A percentile compares a stretch with the other conserved stretches of the same genome.
These are phyloP conservation scores for Olivierus martensii DNA, from an alignment of 1,140 invertebrate genomes.

Conservation along the genomic window DNA sequence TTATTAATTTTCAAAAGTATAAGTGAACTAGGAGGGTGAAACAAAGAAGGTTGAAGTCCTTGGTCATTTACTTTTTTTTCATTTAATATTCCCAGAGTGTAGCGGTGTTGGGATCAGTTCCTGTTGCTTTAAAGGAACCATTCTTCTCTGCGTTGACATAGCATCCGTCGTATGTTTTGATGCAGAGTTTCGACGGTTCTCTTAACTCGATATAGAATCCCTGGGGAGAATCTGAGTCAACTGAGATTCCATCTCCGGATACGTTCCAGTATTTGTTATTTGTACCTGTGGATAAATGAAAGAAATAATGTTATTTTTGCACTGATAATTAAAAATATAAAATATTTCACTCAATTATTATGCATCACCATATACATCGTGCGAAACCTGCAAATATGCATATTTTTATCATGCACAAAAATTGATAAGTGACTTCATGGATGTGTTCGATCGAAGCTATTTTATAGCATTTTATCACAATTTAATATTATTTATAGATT, in stretches of 20 bases:
- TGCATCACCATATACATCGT: no score
- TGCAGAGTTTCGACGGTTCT: constrained; percentile 78
- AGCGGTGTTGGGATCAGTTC: constrained; percentile 57
- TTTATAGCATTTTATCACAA: no score
- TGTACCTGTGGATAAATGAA: constrained; percentile 8
- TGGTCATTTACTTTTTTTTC: background rate
- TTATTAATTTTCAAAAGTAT: no score
- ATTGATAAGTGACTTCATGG: no score
- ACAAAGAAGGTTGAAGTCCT: no score
- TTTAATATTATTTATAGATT: no score
- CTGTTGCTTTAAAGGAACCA: constrained; percentile 72
- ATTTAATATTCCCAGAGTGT: constrained; percentile 89
- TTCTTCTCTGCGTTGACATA: constrained; percentile 90
- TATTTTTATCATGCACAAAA: no score
- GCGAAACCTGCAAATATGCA: no score
- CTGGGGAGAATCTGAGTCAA: constrained; percentile 67
- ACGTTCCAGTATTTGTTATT: constrained; percentile 90
- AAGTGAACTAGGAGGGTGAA: no score
- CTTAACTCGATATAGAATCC: constrained; percentile 83
- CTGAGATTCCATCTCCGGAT: constrained; percentile 68
- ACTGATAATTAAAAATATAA: background rate
- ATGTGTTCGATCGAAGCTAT: no score
- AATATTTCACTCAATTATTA: background rate
- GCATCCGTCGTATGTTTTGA: constrained; percentile 56
- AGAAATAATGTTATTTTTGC: no score